These are phyloP conservation scores for Borostomias antarcticus DNA, from an alignment of 2,797 vertebrate species.

Conservation along the genomic window DNA sequence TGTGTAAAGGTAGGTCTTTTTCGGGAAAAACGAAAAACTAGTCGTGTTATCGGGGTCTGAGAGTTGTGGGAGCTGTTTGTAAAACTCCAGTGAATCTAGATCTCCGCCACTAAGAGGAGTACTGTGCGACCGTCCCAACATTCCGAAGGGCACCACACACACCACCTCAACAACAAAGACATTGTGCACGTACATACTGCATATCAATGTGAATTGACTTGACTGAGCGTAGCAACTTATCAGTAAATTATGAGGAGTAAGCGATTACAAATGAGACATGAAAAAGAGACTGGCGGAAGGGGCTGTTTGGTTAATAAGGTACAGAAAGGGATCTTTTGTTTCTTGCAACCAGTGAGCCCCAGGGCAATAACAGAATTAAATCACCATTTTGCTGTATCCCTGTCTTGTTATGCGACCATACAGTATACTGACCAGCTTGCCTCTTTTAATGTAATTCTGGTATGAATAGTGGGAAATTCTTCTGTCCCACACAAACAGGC, in stretches of 20 bases:
- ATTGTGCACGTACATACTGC: too few relatives aligned
- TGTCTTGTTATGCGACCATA: neutral
- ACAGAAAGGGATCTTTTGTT: constrained; percentile 6
- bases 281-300: neutral
- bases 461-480: neutral
- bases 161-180: too few relatives aligned
- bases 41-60: too few relatives aligned
- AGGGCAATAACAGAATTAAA: neutral
- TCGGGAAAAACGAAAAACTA: too few relatives aligned
- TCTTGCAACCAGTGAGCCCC: neutral
- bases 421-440: neutral
- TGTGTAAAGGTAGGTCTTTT: too few relatives aligned
- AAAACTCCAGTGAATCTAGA: too few relatives aligned
- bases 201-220: constrained; percentile 20
- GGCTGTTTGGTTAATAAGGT: neutral
- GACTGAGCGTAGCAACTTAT: constrained; percentile 6
- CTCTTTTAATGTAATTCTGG: neutral
- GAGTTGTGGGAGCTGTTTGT: too few relatives aligned
- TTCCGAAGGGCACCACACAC: neutral
- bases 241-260: constrained; percentile 5
- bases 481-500: neutral
- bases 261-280: neutral
- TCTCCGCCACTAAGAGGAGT: too few relatives aligned
- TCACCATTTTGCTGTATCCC: neutral
- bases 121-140: too few relatives aligned